Evolutionary conservation across 2,113 vertebrate species (phyloP), one percentile per base, ranked within the genome.

Genomic region (Eleginops maclovinus): DNA sequence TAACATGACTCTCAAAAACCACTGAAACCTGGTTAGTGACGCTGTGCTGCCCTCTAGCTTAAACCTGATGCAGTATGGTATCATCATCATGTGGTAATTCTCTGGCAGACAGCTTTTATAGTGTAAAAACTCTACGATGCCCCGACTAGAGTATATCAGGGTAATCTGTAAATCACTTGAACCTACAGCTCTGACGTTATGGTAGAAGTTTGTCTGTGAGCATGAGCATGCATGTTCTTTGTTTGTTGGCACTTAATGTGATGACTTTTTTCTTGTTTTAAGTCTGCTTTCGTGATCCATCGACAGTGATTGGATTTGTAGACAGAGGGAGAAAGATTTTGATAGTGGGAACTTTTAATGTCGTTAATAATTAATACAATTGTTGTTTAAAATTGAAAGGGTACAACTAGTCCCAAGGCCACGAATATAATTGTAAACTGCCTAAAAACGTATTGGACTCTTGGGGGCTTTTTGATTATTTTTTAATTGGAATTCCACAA

Each of bases 21-120:
- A 87, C 79, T 85, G 63, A 82, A 60, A 63, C 60, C 67, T 24
- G 50, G 40, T 70, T 43, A 41, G 47, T 62, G 75, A n/a, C 1
- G 40, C 69, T 87, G 64, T 78, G 77, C 87, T 87, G 89, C 86
- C 87, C 82, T 86, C 91, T 87, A 80, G 85, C 82, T 47, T 71
- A 49, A 43, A 59, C 21, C 58, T 3, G n/a, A 47, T 72, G 80
- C 55, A 88, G 81, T 87, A 12, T 21, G 13, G 19, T 13, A 4
- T 51, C 21, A 58, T 51, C 21, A 58, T 63, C 24, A 65, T 36
- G 15, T 53, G 56, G 53, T 22, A 72, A 26, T 62, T 75, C 22
- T 74, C 56, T 72, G 13, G 28, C 55, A 72, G 47, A 62, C 51
- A 43, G 50, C 68, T 51, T 79, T 61, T 78, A 62, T 46, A 13